Evolutionary conservation across 2,113 vertebrate genomes (phyloP), one percentile per base, ranked within the genome.

Genomic region (Pelobates fuscus): DNA sequence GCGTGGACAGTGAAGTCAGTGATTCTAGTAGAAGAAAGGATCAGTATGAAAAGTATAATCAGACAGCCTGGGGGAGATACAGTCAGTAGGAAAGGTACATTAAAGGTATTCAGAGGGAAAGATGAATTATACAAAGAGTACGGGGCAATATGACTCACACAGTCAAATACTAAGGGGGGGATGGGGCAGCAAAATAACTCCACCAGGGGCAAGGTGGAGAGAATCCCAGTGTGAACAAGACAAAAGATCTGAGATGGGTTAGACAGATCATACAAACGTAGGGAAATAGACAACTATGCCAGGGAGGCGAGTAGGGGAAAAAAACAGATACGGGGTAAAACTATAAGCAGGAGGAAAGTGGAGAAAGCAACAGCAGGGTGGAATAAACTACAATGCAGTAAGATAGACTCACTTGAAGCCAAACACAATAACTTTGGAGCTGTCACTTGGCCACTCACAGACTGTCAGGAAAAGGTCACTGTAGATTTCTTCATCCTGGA

Each of bases 381-480:
- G 87, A 96, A 96, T 5, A 5, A 10, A 10, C 10, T 5, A 10
- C 4, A 10, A 10, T 32, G 30, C 32, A 6, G n/a, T 23, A 23
- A 15, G 17, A 54, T 21, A 23, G 46, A 80, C 94, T 91, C 85
- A 97, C 95, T 96, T 97, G 87, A 96, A 96, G 74, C 95, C 95
- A 43, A 96, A 97, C 80, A 97, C 92, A 65, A 97, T 93, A 72
- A 97, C 93, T 82, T 96, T 96, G 71, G 95, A 94, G 72, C 89
- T 87, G 20, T 96, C 94, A 0, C 93, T 94, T 65, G 95, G 95
- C 95, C 95, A 97, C 77, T 96, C 95, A 2, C 95, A 97, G 44
- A 97, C 94, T 0, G 94, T 95, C 20, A 97, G 87, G 82, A 94
- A 96, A n/a, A 97, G 87, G 72, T 97, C 94, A 2, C 93, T 97